A percentile compares a stretch with the other conserved stretches of the same genome.
Conservation (phyloP, 1,140 invertebrate species). For the Pseudomyrmex concolor region DNA sequence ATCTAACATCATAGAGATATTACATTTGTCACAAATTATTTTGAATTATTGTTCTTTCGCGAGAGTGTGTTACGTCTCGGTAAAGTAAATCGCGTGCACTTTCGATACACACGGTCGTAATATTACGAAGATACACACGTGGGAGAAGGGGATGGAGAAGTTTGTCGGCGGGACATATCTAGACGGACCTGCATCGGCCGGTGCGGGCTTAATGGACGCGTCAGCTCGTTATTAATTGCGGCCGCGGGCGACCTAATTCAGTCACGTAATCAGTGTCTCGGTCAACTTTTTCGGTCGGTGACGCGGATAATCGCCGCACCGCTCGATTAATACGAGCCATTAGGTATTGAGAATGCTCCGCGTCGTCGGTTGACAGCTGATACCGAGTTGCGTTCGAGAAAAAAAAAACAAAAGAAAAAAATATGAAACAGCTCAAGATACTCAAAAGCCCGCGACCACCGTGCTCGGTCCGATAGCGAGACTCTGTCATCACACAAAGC, state of each 20-base stretch:
- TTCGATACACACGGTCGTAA: slow-evolving; percentile 25
- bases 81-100: neutral
- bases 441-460: slow-evolving; percentile 63
- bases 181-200: slow-evolving; percentile 24
- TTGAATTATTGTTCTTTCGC: too few relatives aligned
- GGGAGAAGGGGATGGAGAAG: neutral
- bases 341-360: slow-evolving; percentile 60
- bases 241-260: slow-evolving; percentile 67
- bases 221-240: slow-evolving; percentile 73
- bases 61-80: too few relatives aligned
- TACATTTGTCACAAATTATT: too few relatives aligned
- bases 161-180: slow-evolving; percentile 17
- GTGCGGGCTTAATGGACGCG: slow-evolving; percentile 67
- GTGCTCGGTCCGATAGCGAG: slow-evolving; percentile 56
- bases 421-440: slow-evolving; percentile 12
- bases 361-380: slow-evolving; percentile 50
- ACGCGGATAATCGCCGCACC: slow-evolving; percentile 65
- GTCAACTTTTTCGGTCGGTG: slow-evolving; percentile 65
- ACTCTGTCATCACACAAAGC: slow-evolving; percentile 54
- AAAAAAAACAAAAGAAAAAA: slow-evolving; percentile 57
- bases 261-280: slow-evolving; percentile 62
- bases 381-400: slow-evolving; percentile 60
- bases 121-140: slow-evolving; percentile 37
- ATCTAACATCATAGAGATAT: neutral
- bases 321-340: slow-evolving; percentile 72